Evolutionary conservation across 2,888 invertebrate genomes (phyloP).

Genomic region (Stenurella melanura): DNA sequence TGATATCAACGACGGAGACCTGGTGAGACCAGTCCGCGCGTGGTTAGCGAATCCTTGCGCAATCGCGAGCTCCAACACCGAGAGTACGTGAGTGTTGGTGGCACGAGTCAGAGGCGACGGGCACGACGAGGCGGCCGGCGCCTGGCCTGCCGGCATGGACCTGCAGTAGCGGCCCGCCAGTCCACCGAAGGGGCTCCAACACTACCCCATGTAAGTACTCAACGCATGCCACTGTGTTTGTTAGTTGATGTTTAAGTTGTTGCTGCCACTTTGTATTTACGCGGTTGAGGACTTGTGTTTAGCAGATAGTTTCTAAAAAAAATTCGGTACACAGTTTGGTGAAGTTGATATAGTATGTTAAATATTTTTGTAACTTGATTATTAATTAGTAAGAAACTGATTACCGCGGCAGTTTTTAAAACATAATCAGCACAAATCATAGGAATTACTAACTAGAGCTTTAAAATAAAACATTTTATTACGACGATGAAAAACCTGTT

Average conservation of each 20-base stretch:
- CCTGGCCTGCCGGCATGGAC: constrained; percentile 68
- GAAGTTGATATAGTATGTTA: not conserved
- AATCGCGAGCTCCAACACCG: constrained; percentile 63
- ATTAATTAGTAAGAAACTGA: too few relatives aligned
- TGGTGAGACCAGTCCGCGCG: constrained; percentile 67
- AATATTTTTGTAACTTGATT: too few relatives aligned
- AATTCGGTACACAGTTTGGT: not conserved
- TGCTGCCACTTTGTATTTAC: not conserved
- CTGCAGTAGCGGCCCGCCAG: constrained; percentile 66
- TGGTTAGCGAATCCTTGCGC: constrained; percentile 68
- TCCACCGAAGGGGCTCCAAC: constrained; percentile 68
- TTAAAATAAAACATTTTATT: too few relatives aligned
- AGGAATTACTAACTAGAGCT: too few relatives aligned
- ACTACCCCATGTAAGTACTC: constrained; percentile 67
- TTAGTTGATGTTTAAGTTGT: constrained; percentile 5
- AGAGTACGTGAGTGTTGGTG: constrained; percentile 60
- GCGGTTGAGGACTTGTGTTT: not conserved
- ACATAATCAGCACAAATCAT: too few relatives aligned
- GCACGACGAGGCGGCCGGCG: constrained; percentile 72
- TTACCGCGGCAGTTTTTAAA: too few relatives aligned
- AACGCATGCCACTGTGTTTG: constrained; percentile 44
- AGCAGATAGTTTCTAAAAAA: not conserved
- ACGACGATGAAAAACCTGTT: too few relatives aligned
- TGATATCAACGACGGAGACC: constrained; percentile 66
- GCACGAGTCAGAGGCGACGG: constrained; percentile 71